phyloP scores from a whole-genome alignment of 2,797 vertebrate species.

The Melanotaenia parkinsoni region DNA sequence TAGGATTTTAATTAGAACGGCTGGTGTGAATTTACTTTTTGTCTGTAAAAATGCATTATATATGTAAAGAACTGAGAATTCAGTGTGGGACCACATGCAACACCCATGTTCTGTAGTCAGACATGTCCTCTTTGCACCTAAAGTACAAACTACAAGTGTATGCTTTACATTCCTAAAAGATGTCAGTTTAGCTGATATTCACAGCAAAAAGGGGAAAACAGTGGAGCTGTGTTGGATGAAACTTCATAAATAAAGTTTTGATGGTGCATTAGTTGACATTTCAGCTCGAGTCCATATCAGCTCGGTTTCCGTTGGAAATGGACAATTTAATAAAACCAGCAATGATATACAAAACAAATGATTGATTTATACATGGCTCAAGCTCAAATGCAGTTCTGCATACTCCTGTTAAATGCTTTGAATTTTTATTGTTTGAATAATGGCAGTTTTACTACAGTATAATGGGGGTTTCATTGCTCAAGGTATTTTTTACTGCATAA shows the following conservation, averaged over 20 bases:
- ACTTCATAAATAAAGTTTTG: slow-evolving; percentile 56
- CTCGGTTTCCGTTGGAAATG: slow-evolving; percentile 21
- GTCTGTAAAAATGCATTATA: not conserved
- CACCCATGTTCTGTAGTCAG: slow-evolving; percentile 1
- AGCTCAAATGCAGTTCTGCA: slow-evolving; percentile 1
- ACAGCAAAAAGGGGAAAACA: slow-evolving; percentile 27
- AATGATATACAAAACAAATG: slow-evolving; percentile 5
- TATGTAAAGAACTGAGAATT: not conserved
- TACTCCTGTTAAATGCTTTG: slow-evolving; percentile 25
- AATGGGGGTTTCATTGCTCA: slow-evolving; percentile 44
- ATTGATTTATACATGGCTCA: slow-evolving; percentile 42
- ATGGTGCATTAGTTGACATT: slow-evolving; percentile 42
- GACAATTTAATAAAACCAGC: slow-evolving; percentile 40
- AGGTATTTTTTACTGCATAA: slow-evolving; percentile 39
- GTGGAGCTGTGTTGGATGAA: slow-evolving; percentile 27
- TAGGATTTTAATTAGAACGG: too few relatives aligned
- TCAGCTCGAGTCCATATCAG: slow-evolving; percentile 20
- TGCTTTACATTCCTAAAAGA: slow-evolving; percentile 58
- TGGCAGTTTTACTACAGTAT: slow-evolving; percentile 39
- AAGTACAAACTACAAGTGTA: slow-evolving; percentile 32
- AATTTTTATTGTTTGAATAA: slow-evolving; percentile 35
- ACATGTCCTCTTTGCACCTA: slow-evolving; percentile 13
- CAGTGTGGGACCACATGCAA: not conserved
- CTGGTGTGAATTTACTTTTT: not conserved
- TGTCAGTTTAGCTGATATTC: slow-evolving; percentile 47